phyloP scores from a whole-genome alignment of 2,797 vertebrate genomes.

The Yasuhikotakia modesta region DNA sequence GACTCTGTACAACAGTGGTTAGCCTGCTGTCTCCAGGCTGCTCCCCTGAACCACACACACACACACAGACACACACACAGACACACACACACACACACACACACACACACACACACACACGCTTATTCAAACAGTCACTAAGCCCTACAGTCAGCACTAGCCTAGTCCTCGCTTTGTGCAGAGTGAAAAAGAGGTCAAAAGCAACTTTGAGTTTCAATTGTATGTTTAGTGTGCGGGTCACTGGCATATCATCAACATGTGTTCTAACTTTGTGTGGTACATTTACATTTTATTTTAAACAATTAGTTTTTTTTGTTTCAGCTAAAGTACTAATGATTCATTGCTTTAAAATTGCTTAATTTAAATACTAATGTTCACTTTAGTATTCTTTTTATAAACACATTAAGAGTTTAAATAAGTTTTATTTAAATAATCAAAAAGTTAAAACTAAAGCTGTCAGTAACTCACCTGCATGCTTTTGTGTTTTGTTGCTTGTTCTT shows the following conservation, averaged over 20 bases:
- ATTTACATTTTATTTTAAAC: neutral
- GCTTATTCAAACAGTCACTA: conserved; percentile 53
- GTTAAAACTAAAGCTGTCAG: too few relatives aligned
- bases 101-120: conserved; percentile 23
- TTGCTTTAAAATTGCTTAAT: too few relatives aligned
- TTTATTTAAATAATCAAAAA: too few relatives aligned
- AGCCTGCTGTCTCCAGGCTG: neutral
- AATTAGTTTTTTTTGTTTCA: neutral
- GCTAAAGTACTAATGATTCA: too few relatives aligned
- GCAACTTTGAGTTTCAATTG: conserved; percentile 64
- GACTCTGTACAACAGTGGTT: conserved; percentile 43
- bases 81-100: conserved; percentile 26
- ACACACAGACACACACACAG: conserved; percentile 14
- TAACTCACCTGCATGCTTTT: too few relatives aligned
- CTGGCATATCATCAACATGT: conserved; percentile 28
- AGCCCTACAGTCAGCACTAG: conserved; percentile 74
- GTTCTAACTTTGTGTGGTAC: conserved; percentile 6
- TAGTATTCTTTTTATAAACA: too few relatives aligned
- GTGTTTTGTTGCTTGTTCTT: too few relatives aligned
- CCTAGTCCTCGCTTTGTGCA: conserved; percentile 66
- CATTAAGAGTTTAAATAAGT: too few relatives aligned
- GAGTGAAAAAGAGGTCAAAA: conserved; percentile 59
- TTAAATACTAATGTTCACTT: neutral
- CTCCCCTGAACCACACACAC: neutral
- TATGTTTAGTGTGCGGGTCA: conserved; percentile 40